A percentile compares a stretch with the other conserved stretches of the same genome.
phyloP scores from a whole-genome alignment of 2,113 vertebrate species.

The Eleginops maclovinus region DNA sequence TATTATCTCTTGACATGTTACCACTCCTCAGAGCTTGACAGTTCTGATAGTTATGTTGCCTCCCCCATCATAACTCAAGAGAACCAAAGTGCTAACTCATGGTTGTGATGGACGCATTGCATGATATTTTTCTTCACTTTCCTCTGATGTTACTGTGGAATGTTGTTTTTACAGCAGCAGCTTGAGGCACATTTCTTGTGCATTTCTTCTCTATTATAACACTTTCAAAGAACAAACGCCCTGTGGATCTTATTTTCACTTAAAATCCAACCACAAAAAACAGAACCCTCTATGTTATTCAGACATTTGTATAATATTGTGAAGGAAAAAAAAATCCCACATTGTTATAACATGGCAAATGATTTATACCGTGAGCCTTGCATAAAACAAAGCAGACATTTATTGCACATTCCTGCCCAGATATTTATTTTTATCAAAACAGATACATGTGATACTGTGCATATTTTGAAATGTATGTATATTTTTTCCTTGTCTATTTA shows the following conservation, averaged over 20 bases:
- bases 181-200: not conserved
- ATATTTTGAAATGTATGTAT: too few species aligned
- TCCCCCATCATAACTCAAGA: not conserved
- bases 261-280: too few species aligned
- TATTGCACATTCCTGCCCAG: too few species aligned
- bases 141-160: not conserved
- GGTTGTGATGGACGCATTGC: not conserved
- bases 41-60: not conserved
- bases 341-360: too few species aligned
- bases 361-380: too few species aligned
- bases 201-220: not conserved
- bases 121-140: not conserved
- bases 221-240: not conserved
- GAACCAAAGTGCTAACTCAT: not conserved
- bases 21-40: not conserved
- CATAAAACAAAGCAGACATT: too few species aligned
- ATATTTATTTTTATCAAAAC: too few species aligned
- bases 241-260: not conserved
- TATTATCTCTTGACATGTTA: not conserved
- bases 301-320: too few species aligned
- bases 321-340: too few species aligned
- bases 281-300: too few species aligned
- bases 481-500: too few species aligned
- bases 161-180: not conserved
- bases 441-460: too few species aligned